phyloP scores from a whole-genome alignment of 2,888 invertebrate species.

The Apamea crenata region DNA sequence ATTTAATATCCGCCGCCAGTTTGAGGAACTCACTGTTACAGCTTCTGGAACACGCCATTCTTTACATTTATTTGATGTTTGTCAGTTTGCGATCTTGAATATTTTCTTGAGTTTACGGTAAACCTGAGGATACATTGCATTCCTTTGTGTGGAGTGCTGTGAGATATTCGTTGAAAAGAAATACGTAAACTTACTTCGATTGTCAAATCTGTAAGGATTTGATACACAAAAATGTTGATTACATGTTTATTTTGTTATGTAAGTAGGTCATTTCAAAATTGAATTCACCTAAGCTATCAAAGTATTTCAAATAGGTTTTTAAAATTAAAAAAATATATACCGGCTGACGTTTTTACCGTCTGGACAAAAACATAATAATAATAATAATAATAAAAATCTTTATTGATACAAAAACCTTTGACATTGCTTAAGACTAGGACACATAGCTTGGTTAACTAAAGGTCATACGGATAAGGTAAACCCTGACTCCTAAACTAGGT shows the following conservation, averaged over 20 bases:
- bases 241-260: not conserved
- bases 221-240: not conserved
- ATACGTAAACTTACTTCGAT: too few species aligned
- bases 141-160: not conserved
- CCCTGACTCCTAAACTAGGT: too few species aligned
- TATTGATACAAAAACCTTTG: too few species aligned
- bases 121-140: not conserved
- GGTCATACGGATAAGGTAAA: too few species aligned
- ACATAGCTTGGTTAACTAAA: too few species aligned
- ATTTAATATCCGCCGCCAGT: constrained; percentile 69
- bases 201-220: not conserved
- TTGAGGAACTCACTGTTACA: constrained; percentile 44
- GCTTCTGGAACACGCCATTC: constrained; percentile 36
- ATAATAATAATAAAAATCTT: too few species aligned
- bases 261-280: not conserved
- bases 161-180: not conserved
- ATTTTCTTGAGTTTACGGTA: not conserved
- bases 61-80: constrained; percentile 43
- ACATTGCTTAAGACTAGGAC: too few species aligned
- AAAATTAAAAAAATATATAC: not conserved
- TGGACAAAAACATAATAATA: too few species aligned
- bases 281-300: not conserved
- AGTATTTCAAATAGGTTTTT: not conserved
- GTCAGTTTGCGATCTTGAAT: constrained; percentile 27
- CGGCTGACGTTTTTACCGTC: too few species aligned